Evolutionary conservation across 92 coral and sea anemone genomes (phyloP).

Genomic region (Palythoa caribaeorum): DNA sequence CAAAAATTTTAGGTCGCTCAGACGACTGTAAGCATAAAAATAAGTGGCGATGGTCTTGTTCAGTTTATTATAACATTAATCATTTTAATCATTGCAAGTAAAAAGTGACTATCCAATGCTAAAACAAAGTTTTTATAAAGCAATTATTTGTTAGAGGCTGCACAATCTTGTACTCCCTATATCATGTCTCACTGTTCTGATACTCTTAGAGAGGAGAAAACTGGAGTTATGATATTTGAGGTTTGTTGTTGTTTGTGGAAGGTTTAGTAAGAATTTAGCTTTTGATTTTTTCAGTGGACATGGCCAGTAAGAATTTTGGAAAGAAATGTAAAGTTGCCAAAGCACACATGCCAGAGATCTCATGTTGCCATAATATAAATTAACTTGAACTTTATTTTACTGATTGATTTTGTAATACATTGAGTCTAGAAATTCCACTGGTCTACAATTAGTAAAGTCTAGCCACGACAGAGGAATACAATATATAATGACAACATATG

Average conservation of each 20-base stretch:
- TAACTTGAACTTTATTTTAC: background rate
- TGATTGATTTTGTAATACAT: background rate
- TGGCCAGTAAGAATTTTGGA: conserved; percentile 10
- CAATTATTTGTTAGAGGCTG: background rate
- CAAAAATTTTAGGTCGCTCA: no score
- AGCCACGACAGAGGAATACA: background rate
- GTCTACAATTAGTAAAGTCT: background rate
- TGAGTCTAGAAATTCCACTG: background rate
- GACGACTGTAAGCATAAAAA: no score
- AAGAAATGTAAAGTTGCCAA: conserved; percentile 20
- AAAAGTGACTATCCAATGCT: conserved; percentile 23
- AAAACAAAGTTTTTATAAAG: conserved; percentile 11
- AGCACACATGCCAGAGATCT: conserved; percentile 18
- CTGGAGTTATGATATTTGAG: background rate
- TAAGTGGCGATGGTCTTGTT: no score
- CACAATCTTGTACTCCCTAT: conserved; percentile 21
- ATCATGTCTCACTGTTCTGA: background rate
- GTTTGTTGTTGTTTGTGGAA: background rate
- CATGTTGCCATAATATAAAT: background rate
- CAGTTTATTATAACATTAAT: background rate
- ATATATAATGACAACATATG: background rate
- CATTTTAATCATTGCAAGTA: conserved; percentile 21
- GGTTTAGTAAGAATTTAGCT: conserved; percentile 2
- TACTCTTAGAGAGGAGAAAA: background rate
- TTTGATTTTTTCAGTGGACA: conserved; percentile 7